phyloP scores from a whole-genome alignment of 2,797 vertebrate species.

The Mormyrops attenuatus region DNA sequence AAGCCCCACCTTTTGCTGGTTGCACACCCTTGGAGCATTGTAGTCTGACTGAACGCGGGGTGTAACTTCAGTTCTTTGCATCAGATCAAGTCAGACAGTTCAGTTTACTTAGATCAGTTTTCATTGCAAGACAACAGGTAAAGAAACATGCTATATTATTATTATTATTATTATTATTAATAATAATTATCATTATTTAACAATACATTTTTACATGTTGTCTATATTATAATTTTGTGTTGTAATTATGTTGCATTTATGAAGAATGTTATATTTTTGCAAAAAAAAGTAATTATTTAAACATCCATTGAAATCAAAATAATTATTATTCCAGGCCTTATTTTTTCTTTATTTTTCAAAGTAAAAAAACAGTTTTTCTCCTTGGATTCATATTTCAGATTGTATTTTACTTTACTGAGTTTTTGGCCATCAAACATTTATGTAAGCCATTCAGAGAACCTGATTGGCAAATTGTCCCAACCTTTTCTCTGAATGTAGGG shows the following conservation, averaged over 20 bases:
- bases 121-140: conserved; percentile 12
- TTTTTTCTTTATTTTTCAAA: not conserved
- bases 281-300: not conserved
- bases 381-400: not conserved
- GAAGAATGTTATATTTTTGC: not conserved
- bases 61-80: not conserved
- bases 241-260: not conserved
- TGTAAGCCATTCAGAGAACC: not conserved
- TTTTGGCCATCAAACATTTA: not conserved
- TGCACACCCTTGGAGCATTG: not conserved
- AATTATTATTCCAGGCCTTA: not conserved
- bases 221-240: not conserved
- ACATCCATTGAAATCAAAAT: not conserved
- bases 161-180: not conserved
- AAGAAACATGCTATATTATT: not conserved
- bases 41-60: not conserved
- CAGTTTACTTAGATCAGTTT: not conserved
- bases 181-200: not conserved
- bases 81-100: not conserved
- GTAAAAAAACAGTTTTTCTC: not conserved
- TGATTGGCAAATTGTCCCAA: not conserved
- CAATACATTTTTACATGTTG: not conserved
- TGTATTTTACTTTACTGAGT: not conserved
- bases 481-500: not conserved
- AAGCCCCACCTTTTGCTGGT: not conserved